Evolutionary conservation across 2,113 vertebrate species (phyloP), one percentile per base, ranked within the genome.

Genomic region (Pagrus major): DNA sequence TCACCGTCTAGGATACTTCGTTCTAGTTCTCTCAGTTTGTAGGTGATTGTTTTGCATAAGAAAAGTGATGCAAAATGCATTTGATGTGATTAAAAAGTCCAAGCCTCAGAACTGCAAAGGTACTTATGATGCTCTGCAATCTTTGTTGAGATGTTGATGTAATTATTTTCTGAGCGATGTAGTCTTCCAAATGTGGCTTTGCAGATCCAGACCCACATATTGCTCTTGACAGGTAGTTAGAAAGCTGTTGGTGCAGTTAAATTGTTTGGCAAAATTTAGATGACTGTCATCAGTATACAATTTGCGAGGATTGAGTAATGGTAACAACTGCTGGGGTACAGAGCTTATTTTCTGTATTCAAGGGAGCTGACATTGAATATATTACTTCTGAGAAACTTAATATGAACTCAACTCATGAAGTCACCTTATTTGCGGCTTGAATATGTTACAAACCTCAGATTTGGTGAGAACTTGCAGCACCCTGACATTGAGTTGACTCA

Each of bases 271-370:
- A 70, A 65, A 46, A 59, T 42, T 63, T 25, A 74, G 12, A 56
- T 71, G 52, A 55, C 29, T 33, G 52, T 61, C 59, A 52, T 63
- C 68, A 80, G 58, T 72, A 46, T 56, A 78, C 41, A 51, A 81
- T 3, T 49, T 52, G 49, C 6, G 20, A 64, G 21, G 66, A 31
- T 4, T 77, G 23, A 74, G 37, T 72, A 55, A 63, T 70, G 61
- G 37, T 23, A 39, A 41, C 21, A 49, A 25, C 39, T 20, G 47
- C 21, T n/a, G 42, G 14, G 16, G n/a, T 64, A 12, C 55, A 44
- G 41, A 11, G 21, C 11, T 35, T 23, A 27, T 51, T 76, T 60
- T 47, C 37, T 71, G 35, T 25, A 49, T 55, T 68, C 60, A 67
- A 58, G 33, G 33, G 27, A 68, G 60, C 29, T 27, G n/a, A 42